Percentiles rank a stretch among this genome's conserved stretches.
Evolutionary conservation across 2,113 vertebrate species (phyloP).

Genomic region (Pardalotus punctatus): DNA sequence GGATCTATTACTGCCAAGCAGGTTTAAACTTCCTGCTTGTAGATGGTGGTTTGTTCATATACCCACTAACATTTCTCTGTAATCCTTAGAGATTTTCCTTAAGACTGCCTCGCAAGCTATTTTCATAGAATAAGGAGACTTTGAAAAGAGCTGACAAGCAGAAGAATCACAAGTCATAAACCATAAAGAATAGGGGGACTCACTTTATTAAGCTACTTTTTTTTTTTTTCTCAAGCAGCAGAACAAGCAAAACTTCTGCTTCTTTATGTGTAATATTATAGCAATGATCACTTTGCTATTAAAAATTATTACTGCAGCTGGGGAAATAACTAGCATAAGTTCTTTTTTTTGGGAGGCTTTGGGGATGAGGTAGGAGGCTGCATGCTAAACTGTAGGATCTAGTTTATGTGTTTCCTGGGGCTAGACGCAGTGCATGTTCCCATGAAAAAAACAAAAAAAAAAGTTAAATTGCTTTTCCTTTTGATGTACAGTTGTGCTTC

Average conservation of each 20-base stretch:
- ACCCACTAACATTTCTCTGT: neutral
- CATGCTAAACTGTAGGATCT: neutral
- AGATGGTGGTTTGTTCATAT: neutral
- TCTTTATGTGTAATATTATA: neutral
- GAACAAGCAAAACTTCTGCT: neutral
- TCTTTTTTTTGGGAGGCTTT: neutral
- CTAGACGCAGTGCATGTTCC: neutral
- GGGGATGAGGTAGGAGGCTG: neutral
- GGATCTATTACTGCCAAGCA: neutral
- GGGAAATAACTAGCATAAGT: neutral
- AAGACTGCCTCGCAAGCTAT: neutral
- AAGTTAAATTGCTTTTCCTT: neutral
- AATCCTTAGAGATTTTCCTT: neutral
- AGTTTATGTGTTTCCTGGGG: neutral
- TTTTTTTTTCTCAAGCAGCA: neutral
- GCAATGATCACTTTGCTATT: neutral
- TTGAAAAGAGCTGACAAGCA: slow-evolving; percentile 2
- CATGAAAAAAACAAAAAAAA: neutral
- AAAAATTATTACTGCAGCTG: neutral
- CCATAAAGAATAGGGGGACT: neutral
- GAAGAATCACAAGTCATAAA: slow-evolving; percentile 6
- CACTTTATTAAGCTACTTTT: neutral
- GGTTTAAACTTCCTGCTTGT: neutral
- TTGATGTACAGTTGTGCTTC: neutral
- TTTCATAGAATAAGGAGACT: neutral